Evolutionary conservation across 2,888 invertebrate species (phyloP).

Genomic region (Nineta flava): DNA sequence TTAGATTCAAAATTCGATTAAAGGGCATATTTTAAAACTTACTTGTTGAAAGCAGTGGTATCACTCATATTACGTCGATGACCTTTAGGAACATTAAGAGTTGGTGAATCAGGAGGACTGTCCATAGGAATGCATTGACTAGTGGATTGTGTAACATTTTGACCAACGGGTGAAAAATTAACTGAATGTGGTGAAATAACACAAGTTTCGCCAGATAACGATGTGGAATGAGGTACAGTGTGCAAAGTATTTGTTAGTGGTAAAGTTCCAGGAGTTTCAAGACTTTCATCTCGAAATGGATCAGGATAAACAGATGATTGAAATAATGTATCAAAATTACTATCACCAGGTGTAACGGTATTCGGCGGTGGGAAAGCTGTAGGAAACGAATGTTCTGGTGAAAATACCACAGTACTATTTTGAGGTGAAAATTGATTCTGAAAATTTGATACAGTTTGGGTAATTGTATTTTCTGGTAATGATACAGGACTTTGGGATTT

Average conservation of each 20-base stretch:
- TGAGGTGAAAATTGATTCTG: constrained; percentile 24
- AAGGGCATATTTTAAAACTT: constrained; percentile 18
- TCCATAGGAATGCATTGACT: constrained; percentile 21
- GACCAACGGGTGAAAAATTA: constrained; percentile 12
- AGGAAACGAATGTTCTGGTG: constrained; percentile 4
- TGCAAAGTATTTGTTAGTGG: constrained; percentile 14
- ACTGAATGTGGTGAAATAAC: constrained; percentile 16
- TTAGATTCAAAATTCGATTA: no score
- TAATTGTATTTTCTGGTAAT: constrained; percentile 8
- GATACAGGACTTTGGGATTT: constrained; percentile 26
- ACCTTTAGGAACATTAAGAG: constrained; percentile 29
- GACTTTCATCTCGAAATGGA: constrained; percentile 44
- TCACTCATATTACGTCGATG: constrained; percentile 74
- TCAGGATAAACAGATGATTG: constrained; percentile 51
- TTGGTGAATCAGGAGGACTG: constrained; percentile 25
- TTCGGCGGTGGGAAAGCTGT: constrained; percentile 9
- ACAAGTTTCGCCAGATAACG: constrained; percentile 18
- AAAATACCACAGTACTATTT: constrained; percentile 19
- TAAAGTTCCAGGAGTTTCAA: constrained; percentile 21
- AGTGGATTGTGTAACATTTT: constrained; percentile 19
- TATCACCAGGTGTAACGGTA: constrained; percentile 17
- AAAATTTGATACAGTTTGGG: constrained; percentile 13
- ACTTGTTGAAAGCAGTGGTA: constrained; percentile 70
- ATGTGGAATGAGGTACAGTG: constrained; percentile 17
- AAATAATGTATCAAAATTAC: constrained; percentile 42